phyloP scores from a whole-genome alignment of 2,797 vertebrate genomes.

The Pogonophryne albipinna region DNA sequence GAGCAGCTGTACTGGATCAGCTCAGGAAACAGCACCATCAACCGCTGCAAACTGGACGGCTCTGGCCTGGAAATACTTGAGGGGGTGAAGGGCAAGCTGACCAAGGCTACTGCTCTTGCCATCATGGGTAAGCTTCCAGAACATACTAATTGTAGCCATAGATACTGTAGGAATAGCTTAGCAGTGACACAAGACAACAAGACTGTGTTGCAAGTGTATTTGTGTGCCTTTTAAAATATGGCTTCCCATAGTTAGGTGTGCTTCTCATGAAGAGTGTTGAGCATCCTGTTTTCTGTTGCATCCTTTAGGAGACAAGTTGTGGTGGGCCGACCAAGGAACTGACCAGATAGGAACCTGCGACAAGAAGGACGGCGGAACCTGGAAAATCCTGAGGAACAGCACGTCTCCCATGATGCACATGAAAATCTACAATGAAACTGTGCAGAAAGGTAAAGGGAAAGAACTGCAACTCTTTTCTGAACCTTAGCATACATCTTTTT shows the following conservation, averaged over 20 bases:
- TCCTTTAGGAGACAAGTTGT: slow-evolving; percentile 90
- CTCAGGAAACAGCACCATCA: slow-evolving; percentile 94
- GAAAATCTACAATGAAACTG: slow-evolving; percentile 96
- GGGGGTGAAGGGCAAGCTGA: slow-evolving; percentile 88
- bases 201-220: background rate
- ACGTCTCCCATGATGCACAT: slow-evolving; percentile 98
- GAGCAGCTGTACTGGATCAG: slow-evolving; percentile 97
- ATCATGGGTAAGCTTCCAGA: slow-evolving; percentile 91
- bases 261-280: background rate
- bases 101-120: slow-evolving; percentile 94
- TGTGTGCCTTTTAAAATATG: background rate
- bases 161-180: background rate
- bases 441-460: slow-evolving; percentile 87
- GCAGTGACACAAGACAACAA: background rate
- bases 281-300: background rate
- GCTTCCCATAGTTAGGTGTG: background rate
- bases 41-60: slow-evolving; percentile 92
- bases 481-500: slow-evolving; percentile 13
- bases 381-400: slow-evolving; percentile 91
- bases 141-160: background rate
- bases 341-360: slow-evolving; percentile 97
- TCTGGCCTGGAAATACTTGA: slow-evolving; percentile 89
- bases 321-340: slow-evolving; percentile 97
- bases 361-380: slow-evolving; percentile 91
- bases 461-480: background rate